A percentile compares a stretch with the other conserved stretches of the same genome.
Evolutionary conservation across 2,113 vertebrate genomes (phyloP).

Genomic region (Crotophaga sulcirostris): DNA sequence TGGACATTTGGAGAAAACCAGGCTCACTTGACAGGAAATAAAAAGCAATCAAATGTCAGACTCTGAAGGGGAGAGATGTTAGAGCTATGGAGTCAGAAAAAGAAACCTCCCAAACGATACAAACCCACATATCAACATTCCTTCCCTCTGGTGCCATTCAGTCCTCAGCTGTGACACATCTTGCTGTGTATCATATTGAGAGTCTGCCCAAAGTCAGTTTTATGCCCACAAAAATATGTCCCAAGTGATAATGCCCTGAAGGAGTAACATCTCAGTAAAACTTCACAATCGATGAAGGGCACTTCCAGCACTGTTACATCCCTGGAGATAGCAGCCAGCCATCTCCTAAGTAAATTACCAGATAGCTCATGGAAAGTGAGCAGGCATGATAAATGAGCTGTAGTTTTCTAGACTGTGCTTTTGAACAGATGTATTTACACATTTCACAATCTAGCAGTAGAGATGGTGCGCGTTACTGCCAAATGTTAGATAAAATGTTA

Average conservation of each 20-base stretch:
- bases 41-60: background rate
- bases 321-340: background rate
- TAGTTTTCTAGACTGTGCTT: background rate
- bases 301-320: background rate
- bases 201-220: background rate
- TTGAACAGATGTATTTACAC: slow-evolving; percentile 74
- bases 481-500: slow-evolving; percentile 58
- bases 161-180: background rate
- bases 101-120: background rate
- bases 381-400: slow-evolving; percentile 64
- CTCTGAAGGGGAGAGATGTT: background rate
- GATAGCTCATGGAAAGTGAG: slow-evolving; percentile 30
- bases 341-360: background rate
- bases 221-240: background rate
- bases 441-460: slow-evolving; percentile 28
- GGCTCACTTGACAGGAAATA: background rate
- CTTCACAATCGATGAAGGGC: background rate
- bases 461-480: slow-evolving; percentile 27
- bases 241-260: background rate
- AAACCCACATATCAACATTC: background rate
- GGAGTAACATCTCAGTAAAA: slow-evolving; percentile 28
- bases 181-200: background rate
- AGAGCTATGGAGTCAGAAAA: background rate
- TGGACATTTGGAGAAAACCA: background rate
- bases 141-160: background rate